Conservation (phyloP, 2,113 vertebrate species). For the Rhombomys opimus region DNA sequence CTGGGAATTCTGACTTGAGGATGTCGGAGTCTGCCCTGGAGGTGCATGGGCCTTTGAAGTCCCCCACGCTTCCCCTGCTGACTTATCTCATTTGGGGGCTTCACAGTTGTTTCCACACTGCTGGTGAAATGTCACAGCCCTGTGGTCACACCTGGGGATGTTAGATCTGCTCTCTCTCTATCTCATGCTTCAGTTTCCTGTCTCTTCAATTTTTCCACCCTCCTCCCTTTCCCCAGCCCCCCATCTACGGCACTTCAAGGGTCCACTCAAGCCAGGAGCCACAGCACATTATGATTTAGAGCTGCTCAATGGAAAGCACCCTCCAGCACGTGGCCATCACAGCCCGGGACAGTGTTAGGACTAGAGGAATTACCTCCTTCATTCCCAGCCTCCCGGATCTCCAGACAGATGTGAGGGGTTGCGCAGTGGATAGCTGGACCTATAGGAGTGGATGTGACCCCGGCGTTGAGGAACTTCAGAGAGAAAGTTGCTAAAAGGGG, state of each 20-base stretch:
- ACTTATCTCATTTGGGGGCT: constrained; percentile 21
- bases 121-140: constrained; percentile 69
- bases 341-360: neutral
- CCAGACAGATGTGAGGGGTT: neutral
- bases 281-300: neutral
- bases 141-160: constrained; percentile 58
- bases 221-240: constrained; percentile 8
- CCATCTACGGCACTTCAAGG: neutral
- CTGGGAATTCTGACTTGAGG: neutral
- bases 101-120: constrained; percentile 51
- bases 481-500: neutral
- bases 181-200: constrained; percentile 70
- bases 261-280: constrained; percentile 27
- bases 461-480: neutral
- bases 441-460: neutral
- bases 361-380: neutral
- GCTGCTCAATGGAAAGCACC: neutral
- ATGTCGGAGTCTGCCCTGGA: neutral
- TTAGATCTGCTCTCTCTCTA: neutral
- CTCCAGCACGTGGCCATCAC: neutral
- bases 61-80: neutral
- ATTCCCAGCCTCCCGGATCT: neutral
- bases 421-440: neutral
- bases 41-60: too few species aligned
- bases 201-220: constrained; percentile 75